Conservation (phyloP, 2,888 invertebrate species). For the Gastracanthus pulcherrimus region DNA sequence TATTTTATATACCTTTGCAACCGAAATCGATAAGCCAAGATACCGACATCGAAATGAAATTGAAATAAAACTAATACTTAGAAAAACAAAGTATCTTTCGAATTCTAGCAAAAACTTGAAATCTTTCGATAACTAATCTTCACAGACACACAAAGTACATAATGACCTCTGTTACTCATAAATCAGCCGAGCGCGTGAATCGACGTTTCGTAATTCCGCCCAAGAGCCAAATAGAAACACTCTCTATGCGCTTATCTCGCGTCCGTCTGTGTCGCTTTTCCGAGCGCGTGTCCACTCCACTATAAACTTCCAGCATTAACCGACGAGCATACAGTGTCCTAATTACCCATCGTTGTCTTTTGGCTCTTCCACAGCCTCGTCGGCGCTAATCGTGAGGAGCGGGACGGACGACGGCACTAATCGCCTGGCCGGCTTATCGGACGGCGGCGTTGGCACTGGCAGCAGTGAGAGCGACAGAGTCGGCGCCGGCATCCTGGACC, state of each 20-base stretch:
- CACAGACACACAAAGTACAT: no score
- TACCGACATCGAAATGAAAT: no score
- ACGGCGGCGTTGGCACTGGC: not conserved
- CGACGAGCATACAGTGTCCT: not conserved
- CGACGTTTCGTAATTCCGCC: not conserved
- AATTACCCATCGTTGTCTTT: not conserved
- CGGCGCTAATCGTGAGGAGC: conserved; percentile 70
- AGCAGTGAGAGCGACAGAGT: not conserved
- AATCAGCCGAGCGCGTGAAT: not conserved
- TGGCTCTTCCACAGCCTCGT: conserved; percentile 67
- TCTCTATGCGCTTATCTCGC: not conserved
- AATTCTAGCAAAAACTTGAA: no score
- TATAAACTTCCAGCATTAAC: no score
- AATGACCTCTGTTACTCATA: no score
- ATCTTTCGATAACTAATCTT: no score
- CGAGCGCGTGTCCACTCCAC: not conserved
- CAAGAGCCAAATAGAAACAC: no score
- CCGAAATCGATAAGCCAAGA: not conserved
- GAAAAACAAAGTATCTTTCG: not conserved
- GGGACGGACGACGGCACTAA: conserved; percentile 68
- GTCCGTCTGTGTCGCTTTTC: not conserved
- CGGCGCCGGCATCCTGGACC: conserved; percentile 11
- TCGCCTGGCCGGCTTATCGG: conserved; percentile 45
- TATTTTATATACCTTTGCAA: not conserved
- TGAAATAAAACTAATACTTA: not conserved